Evolutionary conservation across 2,888 invertebrate species (phyloP), one percentile per base, ranked within the genome.

Genomic region (Limnephilus marmoratus): DNA sequence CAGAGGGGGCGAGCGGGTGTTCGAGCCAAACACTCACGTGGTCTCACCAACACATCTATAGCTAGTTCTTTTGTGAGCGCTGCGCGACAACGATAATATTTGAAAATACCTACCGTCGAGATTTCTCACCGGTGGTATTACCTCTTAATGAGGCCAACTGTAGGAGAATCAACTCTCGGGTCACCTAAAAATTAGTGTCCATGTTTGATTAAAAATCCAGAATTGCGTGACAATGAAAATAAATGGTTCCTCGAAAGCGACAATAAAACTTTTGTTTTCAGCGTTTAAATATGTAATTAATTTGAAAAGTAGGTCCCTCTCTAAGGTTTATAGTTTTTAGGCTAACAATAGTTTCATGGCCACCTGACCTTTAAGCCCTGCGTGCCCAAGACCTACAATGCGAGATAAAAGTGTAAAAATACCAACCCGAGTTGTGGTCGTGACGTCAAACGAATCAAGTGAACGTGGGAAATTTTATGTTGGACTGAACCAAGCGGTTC

Each of bases 401-500:
- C 29, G 13, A n/a, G 86, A 86, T 86, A 86, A 24, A 86, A 68
- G n/a, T 24, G 68, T 68, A 68, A 86, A 86, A 86, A 86, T 37
- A 86, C 24, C 68, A n/a, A 68, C 9, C 24, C 24, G 68, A 68
- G 24, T 68, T 9, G n/a, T 68, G 68, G 68, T 29, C 45, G 86
- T 86, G 86, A 86, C 86, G 86, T 86, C 86, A 86, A 29, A 86
- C 41, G 86, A n/a, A n/a, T 45, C n/a, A 24, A 85, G 49, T 37
- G 45, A 24, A 85, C 86, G 45, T 45, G 45, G 45, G 45, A 86
- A 29, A n/a, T 3, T 68, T 3, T 2, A 68, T 24, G 7, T 68
- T 68, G 68, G 68, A 68, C 68, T 68, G n/a, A n/a, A 68, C 68
- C 68, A 68, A 68, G 53, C 68, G 15, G 49, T 49, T 49, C 49